These are phyloP conservation scores for Dryococelus australis DNA, from an alignment of 2,888 invertebrate species.

Conservation along the genomic window DNA sequence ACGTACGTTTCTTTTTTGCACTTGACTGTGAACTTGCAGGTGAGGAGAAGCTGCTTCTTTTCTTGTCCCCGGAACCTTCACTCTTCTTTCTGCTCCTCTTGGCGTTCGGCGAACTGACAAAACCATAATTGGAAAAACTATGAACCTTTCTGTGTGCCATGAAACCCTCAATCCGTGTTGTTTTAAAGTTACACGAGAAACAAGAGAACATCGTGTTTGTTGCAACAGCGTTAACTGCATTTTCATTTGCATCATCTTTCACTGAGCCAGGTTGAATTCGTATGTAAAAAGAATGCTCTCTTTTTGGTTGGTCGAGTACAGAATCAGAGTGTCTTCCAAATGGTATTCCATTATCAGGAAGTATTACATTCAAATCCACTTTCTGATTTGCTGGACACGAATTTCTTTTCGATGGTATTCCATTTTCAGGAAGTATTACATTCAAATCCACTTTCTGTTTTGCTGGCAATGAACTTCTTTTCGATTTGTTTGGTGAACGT, in stretches of 20 bases:
- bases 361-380: background rate
- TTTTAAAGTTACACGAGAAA: conserved; percentile 70
- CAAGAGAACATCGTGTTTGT: conserved; percentile 62
- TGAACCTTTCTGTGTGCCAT: conserved; percentile 77
- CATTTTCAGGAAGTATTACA: background rate
- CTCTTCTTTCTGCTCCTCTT: background rate
- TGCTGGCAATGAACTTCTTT: background rate
- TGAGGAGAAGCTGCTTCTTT: background rate
- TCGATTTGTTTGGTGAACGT: background rate
- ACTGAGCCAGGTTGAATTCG: background rate
- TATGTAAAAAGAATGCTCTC: background rate
- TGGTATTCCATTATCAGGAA: background rate
- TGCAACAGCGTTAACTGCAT: background rate
- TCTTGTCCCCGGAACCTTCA: background rate
- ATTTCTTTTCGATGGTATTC: background rate
- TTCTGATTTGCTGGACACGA: background rate
- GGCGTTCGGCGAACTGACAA: background rate
- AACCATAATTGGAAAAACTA: conserved; percentile 46
- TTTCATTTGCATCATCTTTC: background rate
- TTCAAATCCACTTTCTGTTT: background rate
- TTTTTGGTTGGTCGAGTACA: background rate
- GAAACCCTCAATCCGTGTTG: conserved; percentile 75
- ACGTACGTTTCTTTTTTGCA: background rate
- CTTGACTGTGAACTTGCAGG: background rate
- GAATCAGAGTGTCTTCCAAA: background rate